Base-by-base conservation (phyloP, 2,797 vertebrate genomes). In the Tinamus major region DNA sequence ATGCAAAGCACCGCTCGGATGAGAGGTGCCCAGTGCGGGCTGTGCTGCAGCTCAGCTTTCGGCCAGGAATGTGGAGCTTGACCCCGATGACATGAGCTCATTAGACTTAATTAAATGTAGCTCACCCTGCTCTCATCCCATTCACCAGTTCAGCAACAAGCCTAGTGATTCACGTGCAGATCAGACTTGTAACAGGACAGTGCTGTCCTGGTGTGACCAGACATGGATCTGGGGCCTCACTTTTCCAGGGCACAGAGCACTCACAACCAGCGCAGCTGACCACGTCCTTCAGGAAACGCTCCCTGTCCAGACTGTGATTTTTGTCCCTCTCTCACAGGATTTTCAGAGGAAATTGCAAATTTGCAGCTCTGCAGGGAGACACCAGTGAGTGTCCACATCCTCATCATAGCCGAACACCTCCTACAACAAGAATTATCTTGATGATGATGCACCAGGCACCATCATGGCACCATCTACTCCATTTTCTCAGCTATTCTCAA, bases 61-160 rank as follows among this genome's bases (percentile, higher is more conserved):
- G 42, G 65, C 24, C 17, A 26, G n/a, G n/a, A 49, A 33, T 35
- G 65, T 62, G 59, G 37, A 37, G 59, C 59, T 7, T 18, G 63
- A 37, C 10, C 12, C 35, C 48, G 7, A 27, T 13, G 33, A 13
- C 10, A 3, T 2, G 59, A 55, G 53, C 26, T 2, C 2, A 2
- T 23, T 35, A 42, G n/a, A 51, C 69, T 63, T 48, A 56, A 56
- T 61, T 44, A 21, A 0, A 0, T 21, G 18, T 16, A 11, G 2
- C 10, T 84, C 46, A 33, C 41, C 71, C 71, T 59, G 42, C 16
- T 51, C n/a, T 48, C 27, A n/a, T 6, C n/a, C 26, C 42, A 5
- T 31, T 74, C 58, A 48, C 42, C 35, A 33, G 48, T 23, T 49
- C 31, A 31, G 21, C 10, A 3, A 10, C 0, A 3, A 62, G 17